A percentile compares a stretch with the other conserved stretches of the same genome.
Conservation (phyloP, 2,797 vertebrate species). For the Neosilurus mollespiculum region DNA sequence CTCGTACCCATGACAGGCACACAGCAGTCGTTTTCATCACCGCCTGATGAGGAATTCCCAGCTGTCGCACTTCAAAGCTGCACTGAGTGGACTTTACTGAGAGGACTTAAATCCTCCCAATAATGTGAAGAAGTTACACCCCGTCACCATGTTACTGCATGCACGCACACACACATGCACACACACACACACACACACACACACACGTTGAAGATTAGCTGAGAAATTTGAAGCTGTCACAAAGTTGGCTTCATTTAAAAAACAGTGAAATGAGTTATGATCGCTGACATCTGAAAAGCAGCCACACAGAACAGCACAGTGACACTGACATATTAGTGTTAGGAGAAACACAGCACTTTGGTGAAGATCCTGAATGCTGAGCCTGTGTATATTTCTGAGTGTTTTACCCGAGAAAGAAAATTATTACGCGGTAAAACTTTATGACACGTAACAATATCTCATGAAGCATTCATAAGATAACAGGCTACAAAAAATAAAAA, state of each 20-base stretch:
- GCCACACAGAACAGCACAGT: background rate
- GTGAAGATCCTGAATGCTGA: background rate
- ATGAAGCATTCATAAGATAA: background rate
- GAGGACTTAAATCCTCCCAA: slow-evolving; percentile 33
- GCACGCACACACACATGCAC: background rate
- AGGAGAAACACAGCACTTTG: background rate
- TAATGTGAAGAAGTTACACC: slow-evolving; percentile 34
- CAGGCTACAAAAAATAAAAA: background rate
- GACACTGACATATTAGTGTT: background rate
- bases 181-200: background rate
- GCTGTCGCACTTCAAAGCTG: slow-evolving; percentile 47
- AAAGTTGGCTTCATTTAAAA: background rate
- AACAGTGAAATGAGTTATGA: background rate
- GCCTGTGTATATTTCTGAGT: background rate
- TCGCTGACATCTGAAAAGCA: background rate
- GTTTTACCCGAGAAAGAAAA: background rate
- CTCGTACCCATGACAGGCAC: background rate
- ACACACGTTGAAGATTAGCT: background rate
- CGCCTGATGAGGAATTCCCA: slow-evolving; percentile 29
- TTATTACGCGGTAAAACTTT: background rate
- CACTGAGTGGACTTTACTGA: background rate
- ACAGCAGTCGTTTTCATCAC: slow-evolving; percentile 23
- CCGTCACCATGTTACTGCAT: slow-evolving; percentile 2
- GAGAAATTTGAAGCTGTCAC: background rate
- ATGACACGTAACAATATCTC: background rate